A percentile compares a stretch with the other conserved stretches of the same genome.
Conservation (phyloP, 1,140 invertebrate genomes). For the Ceratina japonica region DNA sequence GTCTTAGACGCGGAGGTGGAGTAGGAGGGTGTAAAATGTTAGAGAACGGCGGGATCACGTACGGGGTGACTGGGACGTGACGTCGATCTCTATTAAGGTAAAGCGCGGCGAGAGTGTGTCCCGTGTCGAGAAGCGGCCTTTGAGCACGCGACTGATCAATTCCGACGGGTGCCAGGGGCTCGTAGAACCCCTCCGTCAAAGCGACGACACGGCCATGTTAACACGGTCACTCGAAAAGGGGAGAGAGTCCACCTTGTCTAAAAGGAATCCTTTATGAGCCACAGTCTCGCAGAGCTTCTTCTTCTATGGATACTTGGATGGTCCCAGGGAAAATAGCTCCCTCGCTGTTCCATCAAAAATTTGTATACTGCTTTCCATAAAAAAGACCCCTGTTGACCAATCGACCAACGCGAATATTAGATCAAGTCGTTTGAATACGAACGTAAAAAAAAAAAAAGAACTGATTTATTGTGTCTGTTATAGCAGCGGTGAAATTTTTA, state of each 20-base stretch:
- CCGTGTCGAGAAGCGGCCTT: conserved; percentile 2
- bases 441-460: too few species aligned
- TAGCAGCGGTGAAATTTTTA: too few species aligned
- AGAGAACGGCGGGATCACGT: too few species aligned
- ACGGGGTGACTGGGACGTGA: not conserved
- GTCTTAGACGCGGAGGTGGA: too few species aligned
- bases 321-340: too few species aligned
- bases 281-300: not conserved
- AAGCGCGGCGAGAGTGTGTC: not conserved
- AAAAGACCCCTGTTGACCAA: too few species aligned
- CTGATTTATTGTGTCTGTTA: too few species aligned
- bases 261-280: conserved; percentile 8
- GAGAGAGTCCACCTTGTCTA: not conserved
- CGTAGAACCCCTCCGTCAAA: conserved; percentile 16
- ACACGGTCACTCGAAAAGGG: not conserved
- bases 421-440: too few species aligned
- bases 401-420: too few species aligned
- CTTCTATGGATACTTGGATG: not conserved
- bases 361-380: too few species aligned
- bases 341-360: too few species aligned
- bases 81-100: not conserved
- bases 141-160: conserved; percentile 4
- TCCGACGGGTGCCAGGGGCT: not conserved
- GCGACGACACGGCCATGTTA: not conserved
- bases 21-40: too few species aligned